Percentiles rank a stretch among this genome's conserved stretches.
Conservation (phyloP, 2,797 vertebrate species). For the Lindbergichthys nudifrons region DNA sequence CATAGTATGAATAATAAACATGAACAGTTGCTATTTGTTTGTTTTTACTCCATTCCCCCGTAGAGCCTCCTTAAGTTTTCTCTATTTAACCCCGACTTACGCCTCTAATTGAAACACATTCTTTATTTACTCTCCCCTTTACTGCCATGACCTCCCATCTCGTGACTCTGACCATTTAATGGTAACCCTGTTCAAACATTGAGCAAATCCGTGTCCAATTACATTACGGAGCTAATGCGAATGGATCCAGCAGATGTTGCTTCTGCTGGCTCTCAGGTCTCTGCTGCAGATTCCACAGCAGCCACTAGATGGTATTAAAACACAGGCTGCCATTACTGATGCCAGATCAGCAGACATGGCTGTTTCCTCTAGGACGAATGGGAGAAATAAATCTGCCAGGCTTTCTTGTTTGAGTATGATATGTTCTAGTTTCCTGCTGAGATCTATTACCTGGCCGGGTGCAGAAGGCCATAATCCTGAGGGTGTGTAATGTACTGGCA, state of each 20-base stretch:
- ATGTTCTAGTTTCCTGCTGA: constrained; percentile 30
- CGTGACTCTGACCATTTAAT: constrained; percentile 54
- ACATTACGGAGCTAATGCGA: constrained; percentile 71
- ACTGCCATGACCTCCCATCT: constrained; percentile 23
- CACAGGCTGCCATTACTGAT: constrained; percentile 4
- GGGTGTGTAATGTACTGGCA: constrained; percentile 24
- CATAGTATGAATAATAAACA: no score
- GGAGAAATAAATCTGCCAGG: constrained; percentile 25
- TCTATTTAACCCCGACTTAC: neutral
- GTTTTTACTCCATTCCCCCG: no score
- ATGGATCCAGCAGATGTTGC: constrained; percentile 73
- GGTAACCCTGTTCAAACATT: constrained; percentile 58
- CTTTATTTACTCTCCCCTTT: constrained; percentile 29
- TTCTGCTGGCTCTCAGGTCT: constrained; percentile 18
- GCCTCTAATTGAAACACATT: constrained; percentile 1
- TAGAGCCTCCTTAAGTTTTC: neutral
- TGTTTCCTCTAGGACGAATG: constrained; percentile 20
- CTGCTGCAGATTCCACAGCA: neutral
- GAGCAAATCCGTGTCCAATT: constrained; percentile 72
- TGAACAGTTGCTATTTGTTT: no score
- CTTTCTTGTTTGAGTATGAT: constrained; percentile 25
- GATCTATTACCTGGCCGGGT: constrained; percentile 48
- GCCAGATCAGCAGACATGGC: constrained; percentile 13
- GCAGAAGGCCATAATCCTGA: constrained; percentile 32
- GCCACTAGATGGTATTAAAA: constrained; percentile 70